phyloP scores from a whole-genome alignment of 2,113 vertebrate genomes.

The Megaceryle maxima region DNA sequence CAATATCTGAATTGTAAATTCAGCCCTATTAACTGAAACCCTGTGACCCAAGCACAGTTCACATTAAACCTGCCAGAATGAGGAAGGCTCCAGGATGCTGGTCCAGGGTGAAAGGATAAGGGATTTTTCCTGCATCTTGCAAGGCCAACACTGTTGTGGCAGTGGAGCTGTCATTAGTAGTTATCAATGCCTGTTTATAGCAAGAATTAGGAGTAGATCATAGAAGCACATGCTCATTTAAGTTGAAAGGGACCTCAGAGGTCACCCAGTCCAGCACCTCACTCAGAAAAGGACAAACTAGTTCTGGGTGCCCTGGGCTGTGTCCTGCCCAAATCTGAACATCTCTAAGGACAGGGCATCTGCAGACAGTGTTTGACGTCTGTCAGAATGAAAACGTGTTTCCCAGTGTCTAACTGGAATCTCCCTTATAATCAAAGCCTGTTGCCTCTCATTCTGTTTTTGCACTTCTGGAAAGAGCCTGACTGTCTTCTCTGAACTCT shows the following conservation, averaged over 20 bases:
- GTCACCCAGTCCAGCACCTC: not conserved
- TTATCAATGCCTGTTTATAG: not conserved
- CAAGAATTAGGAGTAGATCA: not conserved
- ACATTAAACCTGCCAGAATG: not conserved
- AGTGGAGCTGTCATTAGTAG: not conserved
- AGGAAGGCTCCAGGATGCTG: not conserved
- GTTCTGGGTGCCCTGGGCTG: not conserved
- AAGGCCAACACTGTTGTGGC: not conserved
- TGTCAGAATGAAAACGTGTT: not conserved
- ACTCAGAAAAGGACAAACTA: not conserved
- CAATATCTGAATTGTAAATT: not conserved
- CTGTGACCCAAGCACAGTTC: not conserved
- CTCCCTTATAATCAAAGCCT: not conserved
- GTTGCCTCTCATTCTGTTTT: not conserved
- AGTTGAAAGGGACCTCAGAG: not conserved
- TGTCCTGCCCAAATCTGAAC: not conserved
- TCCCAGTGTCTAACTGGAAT: not conserved
- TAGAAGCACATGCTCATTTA: not conserved
- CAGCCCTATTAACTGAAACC: not conserved
- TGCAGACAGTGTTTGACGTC: not conserved
- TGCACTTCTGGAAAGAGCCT: not conserved
- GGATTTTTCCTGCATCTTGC: not conserved
- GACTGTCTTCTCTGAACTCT: not conserved
- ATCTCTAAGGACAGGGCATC: not conserved
- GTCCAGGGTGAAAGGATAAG: not conserved